Conservation (phyloP, 2,888 invertebrate species). For the Polydrusus tereticollis region DNA sequence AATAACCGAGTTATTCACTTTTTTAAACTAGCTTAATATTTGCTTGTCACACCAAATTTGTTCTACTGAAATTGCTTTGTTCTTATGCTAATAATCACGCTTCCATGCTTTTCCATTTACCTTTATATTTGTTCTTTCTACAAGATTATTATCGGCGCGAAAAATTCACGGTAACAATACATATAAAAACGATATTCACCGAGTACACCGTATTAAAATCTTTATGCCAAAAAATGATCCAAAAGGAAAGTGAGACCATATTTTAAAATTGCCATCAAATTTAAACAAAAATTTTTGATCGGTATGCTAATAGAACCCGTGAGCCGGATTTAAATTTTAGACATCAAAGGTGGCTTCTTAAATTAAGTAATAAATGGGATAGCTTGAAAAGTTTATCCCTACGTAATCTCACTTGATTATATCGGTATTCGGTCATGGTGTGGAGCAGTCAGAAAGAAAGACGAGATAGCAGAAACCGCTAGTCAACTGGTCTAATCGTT, state of each 20-base stretch:
- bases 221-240: neutral
- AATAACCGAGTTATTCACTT: no score
- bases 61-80: no score
- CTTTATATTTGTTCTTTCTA: no score
- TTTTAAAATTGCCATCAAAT: conserved; percentile 28
- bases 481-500: neutral
- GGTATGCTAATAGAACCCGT: conserved; percentile 9
- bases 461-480: conserved; percentile 14
- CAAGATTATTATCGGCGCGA: no score
- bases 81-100: no score
- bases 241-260: conserved; percentile 1
- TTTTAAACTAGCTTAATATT: no score
- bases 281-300: conserved; percentile 22
- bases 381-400: conserved; percentile 61
- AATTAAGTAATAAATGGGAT: conserved; percentile 62
- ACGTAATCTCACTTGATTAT: conserved; percentile 62
- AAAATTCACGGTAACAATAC: no score
- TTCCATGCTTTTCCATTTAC: no score
- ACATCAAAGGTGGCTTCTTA: conserved; percentile 43
- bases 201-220: neutral
- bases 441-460: conserved; percentile 34
- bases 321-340: conserved; percentile 13
- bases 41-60: no score
- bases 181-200: neutral
- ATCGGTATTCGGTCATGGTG: conserved; percentile 60